phyloP scores from a whole-genome alignment of 2,113 vertebrate species.

The Rhinopomastus cyanomelas region DNA sequence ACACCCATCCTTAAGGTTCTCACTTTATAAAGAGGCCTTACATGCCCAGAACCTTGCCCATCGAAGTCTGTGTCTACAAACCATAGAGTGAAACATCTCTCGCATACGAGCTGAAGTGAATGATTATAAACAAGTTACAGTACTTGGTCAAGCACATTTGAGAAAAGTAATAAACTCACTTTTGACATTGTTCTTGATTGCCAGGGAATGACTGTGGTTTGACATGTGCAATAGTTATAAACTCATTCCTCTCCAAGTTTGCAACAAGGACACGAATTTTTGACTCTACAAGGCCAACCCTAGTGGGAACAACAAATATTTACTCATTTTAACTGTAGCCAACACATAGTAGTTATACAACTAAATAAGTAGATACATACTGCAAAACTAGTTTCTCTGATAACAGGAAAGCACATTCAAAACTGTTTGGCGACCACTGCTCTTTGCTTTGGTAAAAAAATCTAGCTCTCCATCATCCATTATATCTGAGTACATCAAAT shows the following conservation, averaged over 20 bases:
- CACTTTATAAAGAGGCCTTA: neutral
- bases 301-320: constrained; percentile 45
- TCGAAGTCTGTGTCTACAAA: neutral
- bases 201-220: constrained; percentile 95
- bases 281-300: constrained; percentile 96
- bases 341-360: neutral
- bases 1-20: neutral
- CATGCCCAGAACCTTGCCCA: neutral
- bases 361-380: neutral
- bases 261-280: constrained; percentile 97
- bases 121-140: neutral
- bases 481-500: neutral
- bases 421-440: neutral
- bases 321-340: neutral
- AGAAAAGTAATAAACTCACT: constrained; percentile 77
- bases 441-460: neutral
- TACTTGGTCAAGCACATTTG: neutral
- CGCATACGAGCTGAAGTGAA: neutral
- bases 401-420: neutral
- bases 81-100: neutral
- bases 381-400: neutral
- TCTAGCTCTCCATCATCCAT: neutral
- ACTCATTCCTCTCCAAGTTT: constrained; percentile 94
- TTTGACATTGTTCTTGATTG: constrained; percentile 80
- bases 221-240: constrained; percentile 93